Base-by-base conservation (phyloP, 2,888 invertebrate genomes). In the Drosophila mulleri region DNA sequence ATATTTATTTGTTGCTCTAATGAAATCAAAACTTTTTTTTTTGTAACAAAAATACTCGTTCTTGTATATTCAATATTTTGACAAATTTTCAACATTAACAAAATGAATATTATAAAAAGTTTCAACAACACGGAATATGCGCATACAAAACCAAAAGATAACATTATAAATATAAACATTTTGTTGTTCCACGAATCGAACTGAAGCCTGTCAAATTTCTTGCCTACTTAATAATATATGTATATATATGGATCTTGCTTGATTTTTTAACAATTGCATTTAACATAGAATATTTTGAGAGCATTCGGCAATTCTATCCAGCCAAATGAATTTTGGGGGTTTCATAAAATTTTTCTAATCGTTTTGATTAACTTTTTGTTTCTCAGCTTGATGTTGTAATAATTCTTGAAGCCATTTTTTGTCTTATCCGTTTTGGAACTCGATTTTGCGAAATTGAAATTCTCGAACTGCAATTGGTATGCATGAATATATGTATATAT, bases 381-480 rank as follows among this genome's bases (percentile, higher is more conserved):
- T 67, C 76, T 47, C 41, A 68, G 72, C 75, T 67, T 82, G 56
- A 58, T 44, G 45, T 70, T 62, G 69, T 81, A 80, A 67, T 67
- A 71, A 70, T 75, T 73, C 56, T 59, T 82, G 75, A 70, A 76
- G 76, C 79, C 69, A 56, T 68, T 78, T 11, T 69, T 67, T 35
- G 56, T 67, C 42, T 54, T 80, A 50, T 45, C 41, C 65, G 23
- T 41, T 45, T 70, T 72, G 48, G 72, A 75, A 73, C 72, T 69
- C 53, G 56, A 58, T 32, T 74, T 83, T 65, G 71, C 72, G 69
- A 72, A 78, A 88, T 80, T 80, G 57, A 78, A 77, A 72, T 77
- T 80, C 75, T 85, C 78, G 72, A 85, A 83, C 90, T 87, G 86
- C 76, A 87, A 89, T 68, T 62, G 59, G 73, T 70, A 63, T 48